phyloP scores from a whole-genome alignment of 2,888 invertebrate genomes.

The Serripes groenlandicus region DNA sequence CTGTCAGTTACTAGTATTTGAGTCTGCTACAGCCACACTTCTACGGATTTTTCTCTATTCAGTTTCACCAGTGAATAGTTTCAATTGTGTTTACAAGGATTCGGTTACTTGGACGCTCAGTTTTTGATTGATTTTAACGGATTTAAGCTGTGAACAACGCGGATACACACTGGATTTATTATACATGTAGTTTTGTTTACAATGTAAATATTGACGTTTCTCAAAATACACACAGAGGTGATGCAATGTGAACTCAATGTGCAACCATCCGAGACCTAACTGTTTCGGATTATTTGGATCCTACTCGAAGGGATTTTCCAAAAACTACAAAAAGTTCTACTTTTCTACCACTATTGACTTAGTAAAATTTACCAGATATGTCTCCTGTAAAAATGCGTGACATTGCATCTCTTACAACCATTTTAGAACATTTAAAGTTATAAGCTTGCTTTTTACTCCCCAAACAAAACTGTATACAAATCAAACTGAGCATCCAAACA shows the following conservation, averaged over 20 bases:
- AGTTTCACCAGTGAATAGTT: conserved; percentile 2
- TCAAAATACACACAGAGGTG: conserved; percentile 3
- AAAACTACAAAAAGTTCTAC: too few relatives aligned
- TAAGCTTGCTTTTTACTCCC: too few relatives aligned
- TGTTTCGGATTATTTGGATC: neutral
- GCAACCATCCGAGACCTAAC: conserved; percentile 1
- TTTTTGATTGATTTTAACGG: conserved; percentile 14
- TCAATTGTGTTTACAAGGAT: conserved; percentile 4
- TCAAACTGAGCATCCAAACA: too few relatives aligned
- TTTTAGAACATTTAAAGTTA: too few relatives aligned
- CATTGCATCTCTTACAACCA: neutral
- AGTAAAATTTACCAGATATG: neutral
- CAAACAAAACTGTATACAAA: too few relatives aligned
- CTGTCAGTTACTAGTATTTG: conserved; percentile 41
- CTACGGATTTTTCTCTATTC: conserved; percentile 1
- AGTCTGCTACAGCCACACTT: conserved; percentile 4
- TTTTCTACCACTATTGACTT: too few relatives aligned
- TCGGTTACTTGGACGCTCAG: neutral
- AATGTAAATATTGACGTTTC: conserved; percentile 8
- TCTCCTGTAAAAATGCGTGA: neutral
- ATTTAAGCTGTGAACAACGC: neutral
- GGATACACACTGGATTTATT: conserved; percentile 10
- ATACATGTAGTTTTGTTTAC: conserved; percentile 26
- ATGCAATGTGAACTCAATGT: conserved; percentile 22
- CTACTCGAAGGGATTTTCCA: too few relatives aligned